Conservation (phyloP, 2,888 invertebrate genomes). For the Erebia aethiops region DNA sequence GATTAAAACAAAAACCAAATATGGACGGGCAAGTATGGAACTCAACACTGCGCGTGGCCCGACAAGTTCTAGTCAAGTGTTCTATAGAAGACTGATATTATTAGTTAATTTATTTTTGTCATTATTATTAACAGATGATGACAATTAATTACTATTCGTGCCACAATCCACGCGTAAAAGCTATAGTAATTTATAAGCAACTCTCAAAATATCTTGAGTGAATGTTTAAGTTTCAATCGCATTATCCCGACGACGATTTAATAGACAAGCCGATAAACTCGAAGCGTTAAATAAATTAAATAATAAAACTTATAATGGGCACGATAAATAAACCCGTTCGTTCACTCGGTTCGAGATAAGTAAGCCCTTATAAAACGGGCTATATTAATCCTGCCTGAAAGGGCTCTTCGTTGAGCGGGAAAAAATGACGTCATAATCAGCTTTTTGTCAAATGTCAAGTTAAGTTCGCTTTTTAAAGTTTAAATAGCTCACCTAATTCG, state of each 20-base stretch:
- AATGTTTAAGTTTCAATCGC: conserved; percentile 72
- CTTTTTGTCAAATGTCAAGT: conserved; percentile 81
- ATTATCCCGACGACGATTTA: conserved; percentile 77
- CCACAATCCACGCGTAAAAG: conserved; percentile 15
- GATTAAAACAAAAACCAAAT: too few species aligned
- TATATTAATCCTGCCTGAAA: conserved; percentile 80
- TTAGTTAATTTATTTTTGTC: too few species aligned
- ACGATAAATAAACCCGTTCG: conserved; percentile 78
- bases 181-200: conserved; percentile 28
- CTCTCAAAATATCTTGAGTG: conserved; percentile 35
- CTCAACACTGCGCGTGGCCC: too few species aligned
- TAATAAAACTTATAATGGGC: conserved; percentile 81
- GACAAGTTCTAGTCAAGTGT: too few species aligned
- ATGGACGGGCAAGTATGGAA: too few species aligned
- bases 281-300: conserved; percentile 82
- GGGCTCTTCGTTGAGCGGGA: conserved; percentile 62
- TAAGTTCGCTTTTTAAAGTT: conserved; percentile 72
- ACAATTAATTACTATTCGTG: neutral
- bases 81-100: too few species aligned
- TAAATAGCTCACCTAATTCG: conserved; percentile 70
- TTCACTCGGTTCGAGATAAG: conserved; percentile 75
- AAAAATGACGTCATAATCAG: conserved; percentile 82
- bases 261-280: conserved; percentile 78
- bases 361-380: conserved; percentile 80
- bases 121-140: neutral